These are phyloP conservation scores for Drosophila triauraria DNA, from an alignment of 1,140 invertebrate genomes.

Conservation along the genomic window DNA sequence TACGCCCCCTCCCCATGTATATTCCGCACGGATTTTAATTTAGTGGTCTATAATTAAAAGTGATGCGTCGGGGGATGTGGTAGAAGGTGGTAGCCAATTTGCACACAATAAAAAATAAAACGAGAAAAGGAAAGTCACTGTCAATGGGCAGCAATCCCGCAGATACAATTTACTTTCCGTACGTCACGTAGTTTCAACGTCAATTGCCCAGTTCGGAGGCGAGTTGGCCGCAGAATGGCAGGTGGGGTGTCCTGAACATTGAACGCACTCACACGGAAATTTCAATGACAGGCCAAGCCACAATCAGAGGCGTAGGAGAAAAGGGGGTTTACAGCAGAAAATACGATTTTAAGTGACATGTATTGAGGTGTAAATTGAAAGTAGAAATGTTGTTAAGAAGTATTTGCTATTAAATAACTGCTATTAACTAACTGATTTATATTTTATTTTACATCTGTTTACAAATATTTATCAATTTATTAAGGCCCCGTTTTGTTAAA, in stretches of 20 bases:
- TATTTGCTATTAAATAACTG: too few relatives aligned
- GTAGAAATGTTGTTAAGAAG: too few relatives aligned
- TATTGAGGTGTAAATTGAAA: too few relatives aligned
- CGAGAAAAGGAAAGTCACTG: constrained; percentile 21
- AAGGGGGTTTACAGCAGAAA: not conserved
- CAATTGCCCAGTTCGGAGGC: constrained; percentile 70
- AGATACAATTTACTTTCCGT: constrained; percentile 61
- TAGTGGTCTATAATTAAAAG: constrained; percentile 81
- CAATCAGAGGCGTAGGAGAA: constrained; percentile 20
- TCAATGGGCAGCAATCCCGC: constrained; percentile 42
- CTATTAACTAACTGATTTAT: too few relatives aligned
- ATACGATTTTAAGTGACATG: not conserved
- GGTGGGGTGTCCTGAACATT: constrained; percentile 28
- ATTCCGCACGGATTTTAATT: constrained; percentile 67
- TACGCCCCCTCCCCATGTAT: constrained; percentile 9
- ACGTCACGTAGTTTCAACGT: constrained; percentile 76
- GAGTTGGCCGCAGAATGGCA: constrained; percentile 20
- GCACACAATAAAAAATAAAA: constrained; percentile 70
- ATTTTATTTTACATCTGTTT: too few relatives aligned
- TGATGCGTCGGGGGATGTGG: constrained; percentile 7
- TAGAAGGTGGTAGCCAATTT: constrained; percentile 46
- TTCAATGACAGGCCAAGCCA: constrained; percentile 65
- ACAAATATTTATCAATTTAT: too few relatives aligned
- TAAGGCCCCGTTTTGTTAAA: too few relatives aligned
- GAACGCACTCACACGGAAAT: constrained; percentile 81